These are phyloP conservation scores for Aphidius ervi DNA, from an alignment of 1,140 invertebrate genomes.

Conservation along the genomic window DNA sequence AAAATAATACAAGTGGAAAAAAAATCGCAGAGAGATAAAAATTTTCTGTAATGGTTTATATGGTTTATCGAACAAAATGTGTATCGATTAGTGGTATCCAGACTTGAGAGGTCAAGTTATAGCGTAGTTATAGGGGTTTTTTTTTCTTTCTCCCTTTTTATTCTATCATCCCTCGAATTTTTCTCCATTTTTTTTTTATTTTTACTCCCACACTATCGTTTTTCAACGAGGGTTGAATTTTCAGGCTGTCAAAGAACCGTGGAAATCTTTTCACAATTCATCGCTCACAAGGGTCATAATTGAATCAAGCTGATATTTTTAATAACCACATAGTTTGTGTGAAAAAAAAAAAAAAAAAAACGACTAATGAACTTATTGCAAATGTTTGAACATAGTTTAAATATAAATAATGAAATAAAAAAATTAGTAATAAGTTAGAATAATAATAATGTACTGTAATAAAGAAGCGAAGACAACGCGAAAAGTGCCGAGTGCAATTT, in stretches of 20 bases:
- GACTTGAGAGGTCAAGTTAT: constrained; percentile 19
- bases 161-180: constrained; percentile 3
- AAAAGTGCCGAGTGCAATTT: constrained; percentile 6
- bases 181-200: background rate
- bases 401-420: constrained; percentile 1
- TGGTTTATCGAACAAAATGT: constrained; percentile 23
- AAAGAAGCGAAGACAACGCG: constrained; percentile 10
- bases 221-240: constrained; percentile 8
- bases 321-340: background rate
- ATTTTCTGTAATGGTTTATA: constrained; percentile 23
- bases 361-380: no score
- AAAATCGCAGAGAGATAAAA: constrained; percentile 8
- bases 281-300: constrained; percentile 5
- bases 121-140: constrained; percentile 13
- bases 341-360: no score
- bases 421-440: background rate
- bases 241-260: background rate
- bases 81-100: constrained; percentile 26
- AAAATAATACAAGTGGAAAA: background rate
- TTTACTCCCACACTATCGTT: constrained; percentile 4
- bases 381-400: background rate
- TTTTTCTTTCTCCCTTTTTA: constrained; percentile 17
- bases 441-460: background rate
- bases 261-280: constrained; percentile 4
- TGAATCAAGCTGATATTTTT: constrained; percentile 3